Base-by-base conservation (phyloP, 2,113 vertebrate species). In the Rissa tridactyla region DNA sequence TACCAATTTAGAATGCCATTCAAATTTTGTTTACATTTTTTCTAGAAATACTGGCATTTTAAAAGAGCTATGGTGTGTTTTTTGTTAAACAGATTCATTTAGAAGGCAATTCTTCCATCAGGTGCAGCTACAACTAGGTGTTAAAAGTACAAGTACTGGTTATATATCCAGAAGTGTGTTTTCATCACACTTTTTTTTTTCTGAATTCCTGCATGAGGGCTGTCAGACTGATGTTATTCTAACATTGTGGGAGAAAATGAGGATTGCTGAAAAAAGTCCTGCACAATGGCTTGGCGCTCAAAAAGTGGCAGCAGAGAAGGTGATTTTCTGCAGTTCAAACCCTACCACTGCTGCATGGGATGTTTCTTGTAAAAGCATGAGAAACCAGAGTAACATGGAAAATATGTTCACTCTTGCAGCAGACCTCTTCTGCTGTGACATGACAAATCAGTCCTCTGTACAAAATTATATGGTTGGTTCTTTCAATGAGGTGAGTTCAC, bases 201-300 rank as follows among this genome's bases (percentile, higher is more conserved):
- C 97, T 25, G 98, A 98, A 70, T 98, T 98, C 75, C 94, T 99
- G 91, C 98, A 98, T 64, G 86, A 89, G 42, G 91, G 97, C 6
- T 98, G 97, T 13, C 88, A 95, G 85, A 98, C 98, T 76, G 96
- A 92, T 3, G 98, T 99, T 26, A 95, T 97, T 30, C 94, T 99
- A 15, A 98, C 82, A 90, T 98, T 98, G 52, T 99, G 98, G 98
- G 98, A 99, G 91, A 98, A 96, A 93, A 95, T 88, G 73, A 98
- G 76, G 62, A 97, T 99, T 25, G 98, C 98, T 4, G 97, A 98
- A 82, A 94, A 98, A 78, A 98, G 98, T 13, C 98, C 97, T 0
- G 96, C 98, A 81, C 98, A 98, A 65, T 99, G 98, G 98, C 96
- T 99, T 29, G 96, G 97, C 44, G 89, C 97, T 46, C 97, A 98